A percentile compares a stretch with the other conserved stretches of the same genome.
phyloP scores from a whole-genome alignment of 2,888 invertebrate genomes.

The Leucoptera coffeella region DNA sequence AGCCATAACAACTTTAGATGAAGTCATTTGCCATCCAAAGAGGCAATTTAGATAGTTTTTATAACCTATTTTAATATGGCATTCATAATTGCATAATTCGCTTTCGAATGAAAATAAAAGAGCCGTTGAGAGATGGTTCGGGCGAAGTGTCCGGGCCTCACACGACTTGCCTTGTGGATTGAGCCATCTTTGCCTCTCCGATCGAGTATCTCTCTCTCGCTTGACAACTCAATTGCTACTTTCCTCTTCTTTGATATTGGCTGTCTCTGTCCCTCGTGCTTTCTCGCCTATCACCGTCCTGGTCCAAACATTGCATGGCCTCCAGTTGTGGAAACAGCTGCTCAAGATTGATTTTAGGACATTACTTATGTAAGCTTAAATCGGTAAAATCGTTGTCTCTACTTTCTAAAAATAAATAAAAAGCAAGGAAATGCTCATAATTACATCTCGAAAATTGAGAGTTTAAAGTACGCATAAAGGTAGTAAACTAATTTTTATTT shows the following conservation, averaged over 20 bases:
- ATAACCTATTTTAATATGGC: slow-evolving; percentile 1
- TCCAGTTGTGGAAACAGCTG: no score
- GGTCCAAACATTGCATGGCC: slow-evolving; percentile 43
- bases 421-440: no score
- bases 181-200: slow-evolving; percentile 55
- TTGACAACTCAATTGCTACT: slow-evolving; percentile 16
- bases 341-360: no score
- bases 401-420: no score
- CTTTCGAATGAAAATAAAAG: slow-evolving; percentile 15
- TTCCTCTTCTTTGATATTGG: slow-evolving; percentile 32
- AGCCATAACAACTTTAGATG: no score
- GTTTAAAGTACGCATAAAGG: no score
- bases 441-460: no score
- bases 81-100: slow-evolving; percentile 3
- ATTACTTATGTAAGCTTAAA: no score
- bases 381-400: no score
- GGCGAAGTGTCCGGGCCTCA: slow-evolving; percentile 43
- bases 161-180: slow-evolving; percentile 47
- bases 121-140: slow-evolving; percentile 25
- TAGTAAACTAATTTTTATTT: no score
- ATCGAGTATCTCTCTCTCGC: slow-evolving; percentile 36
- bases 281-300: slow-evolving; percentile 43
- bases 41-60: no score
- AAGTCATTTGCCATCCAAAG: no score
- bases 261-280: slow-evolving; percentile 34